phyloP scores from a whole-genome alignment of 1,140 invertebrate species.

The Batillaria attramentaria region DNA sequence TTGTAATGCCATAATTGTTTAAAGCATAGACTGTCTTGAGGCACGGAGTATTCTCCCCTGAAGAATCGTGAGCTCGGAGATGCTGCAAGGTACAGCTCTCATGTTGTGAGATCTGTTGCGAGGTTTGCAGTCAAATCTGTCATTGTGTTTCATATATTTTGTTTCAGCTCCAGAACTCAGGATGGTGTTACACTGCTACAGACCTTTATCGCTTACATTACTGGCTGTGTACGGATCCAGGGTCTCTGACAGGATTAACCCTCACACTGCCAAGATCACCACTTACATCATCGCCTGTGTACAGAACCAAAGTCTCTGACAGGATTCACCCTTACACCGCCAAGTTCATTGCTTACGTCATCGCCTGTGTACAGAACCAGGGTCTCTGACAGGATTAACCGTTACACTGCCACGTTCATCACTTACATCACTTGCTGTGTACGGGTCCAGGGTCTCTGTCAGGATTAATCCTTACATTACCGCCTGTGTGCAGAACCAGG shows the following conservation, averaged over 20 bases:
- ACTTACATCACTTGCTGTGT: constrained; percentile 10
- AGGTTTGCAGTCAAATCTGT: no score
- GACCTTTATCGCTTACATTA: constrained; percentile 56
- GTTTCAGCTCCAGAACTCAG: constrained; percentile 47
- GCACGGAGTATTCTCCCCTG: no score
- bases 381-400: not conserved
- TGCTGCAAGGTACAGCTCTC: no score
- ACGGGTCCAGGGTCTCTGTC: constrained; percentile 26
- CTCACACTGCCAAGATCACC: no score
- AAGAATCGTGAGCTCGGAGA: no score
- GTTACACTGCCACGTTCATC: not conserved
- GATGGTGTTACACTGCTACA: constrained; percentile 49
- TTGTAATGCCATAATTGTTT: no score
- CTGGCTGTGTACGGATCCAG: constrained; percentile 42
- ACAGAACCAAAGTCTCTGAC: not conserved
- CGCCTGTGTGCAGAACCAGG: not conserved
- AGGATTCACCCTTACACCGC: not conserved
- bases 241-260: no score
- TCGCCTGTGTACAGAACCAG: not conserved
- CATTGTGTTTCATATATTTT: no score
- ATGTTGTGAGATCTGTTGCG: no score
- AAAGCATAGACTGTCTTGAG: no score
- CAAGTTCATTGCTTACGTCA: not conserved
- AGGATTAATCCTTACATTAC: no score
- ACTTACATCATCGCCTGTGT: not conserved